Evolutionary conservation across 2,113 vertebrate genomes (phyloP), one percentile per base, ranked within the genome.

Genomic region (Carollia perspicillata): DNA sequence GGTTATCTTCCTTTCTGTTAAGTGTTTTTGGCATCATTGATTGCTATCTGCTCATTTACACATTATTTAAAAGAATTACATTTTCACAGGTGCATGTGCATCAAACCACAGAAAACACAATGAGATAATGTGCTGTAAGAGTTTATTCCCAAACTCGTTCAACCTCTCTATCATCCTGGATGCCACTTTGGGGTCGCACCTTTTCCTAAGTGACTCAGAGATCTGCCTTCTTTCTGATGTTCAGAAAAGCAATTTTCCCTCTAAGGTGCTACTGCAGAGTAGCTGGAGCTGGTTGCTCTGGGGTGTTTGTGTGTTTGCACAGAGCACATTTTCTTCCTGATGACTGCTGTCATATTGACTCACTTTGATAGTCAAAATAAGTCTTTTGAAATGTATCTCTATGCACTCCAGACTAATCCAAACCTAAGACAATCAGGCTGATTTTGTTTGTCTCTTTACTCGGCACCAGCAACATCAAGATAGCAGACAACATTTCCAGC

Each of bases 311-410:
- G 40, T 72, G 58, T 93, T 92, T 90, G n/a, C 58, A 47, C 37
- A 60, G 92, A 91, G 91, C 72, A 55, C 5, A n/a, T 84, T 96
- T 98, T 95, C 2, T 87, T 93, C 92, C 65, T 96, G 86, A 97
- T 0, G 90, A 92, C 30, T 95, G 55, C 90, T 98, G 95, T 97
- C 94, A 87, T 84, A 91, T 95, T 47, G 75, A 87, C 89, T 98
- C 90, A 96, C 90, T 97, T 97, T 95, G 75, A 94, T 78, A 97
- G 96, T 96, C 93, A 98, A 98, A 98, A 98, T 97, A 97, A 94
- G 51, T 23, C 74, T 98, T 97, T 97, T 68, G 94, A 94, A 95
- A 91, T 96, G 78, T 97, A 93, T 95, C 81, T 93, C 66, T 96
- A 3, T 96, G 69, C 30, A 95, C 95, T 98, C n/a, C 55, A 97